A percentile compares a stretch with the other conserved stretches of the same genome.
Evolutionary conservation across 2,888 invertebrate species (phyloP).

Genomic region (Limnephilus marmoratus): DNA sequence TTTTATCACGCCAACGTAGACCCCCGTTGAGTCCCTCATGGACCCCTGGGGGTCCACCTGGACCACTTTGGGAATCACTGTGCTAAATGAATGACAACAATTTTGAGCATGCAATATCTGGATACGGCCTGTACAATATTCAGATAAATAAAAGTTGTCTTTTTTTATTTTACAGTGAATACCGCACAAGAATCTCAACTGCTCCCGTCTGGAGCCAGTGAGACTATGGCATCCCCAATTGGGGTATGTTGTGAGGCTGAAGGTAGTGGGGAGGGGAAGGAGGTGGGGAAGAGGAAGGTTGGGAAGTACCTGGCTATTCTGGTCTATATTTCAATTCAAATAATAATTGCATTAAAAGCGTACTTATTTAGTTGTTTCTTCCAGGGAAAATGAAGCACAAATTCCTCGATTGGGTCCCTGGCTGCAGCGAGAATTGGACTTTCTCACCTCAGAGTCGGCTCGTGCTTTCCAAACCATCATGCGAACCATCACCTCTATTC

Average conservation of each 20-base stretch:
- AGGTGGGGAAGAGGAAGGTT: too few species aligned
- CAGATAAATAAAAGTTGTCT: neutral
- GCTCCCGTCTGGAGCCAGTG: too few species aligned
- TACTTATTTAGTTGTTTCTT: conserved; percentile 67
- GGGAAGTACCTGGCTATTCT: too few species aligned
- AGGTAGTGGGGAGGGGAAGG: too few species aligned
- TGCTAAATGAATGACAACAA: neutral
- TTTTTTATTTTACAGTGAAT: too few species aligned
- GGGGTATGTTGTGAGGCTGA: too few species aligned
- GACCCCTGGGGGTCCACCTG: too few species aligned
- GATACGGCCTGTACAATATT: neutral
- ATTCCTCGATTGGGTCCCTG: conserved; percentile 91
- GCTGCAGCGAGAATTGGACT: conserved; percentile 89
- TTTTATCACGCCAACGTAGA: too few species aligned
- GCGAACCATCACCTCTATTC: conserved; percentile 81
- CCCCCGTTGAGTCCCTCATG: too few species aligned
- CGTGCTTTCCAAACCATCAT: conserved; percentile 83
- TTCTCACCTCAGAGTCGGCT: conserved; percentile 79
- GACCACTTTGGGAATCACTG: too few species aligned
- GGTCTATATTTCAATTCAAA: neutral
- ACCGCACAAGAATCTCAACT: too few species aligned
- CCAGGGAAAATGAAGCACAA: conserved; percentile 87
- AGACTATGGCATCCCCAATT: too few species aligned
- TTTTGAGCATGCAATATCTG: neutral
- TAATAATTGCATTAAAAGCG: neutral